phyloP scores from a whole-genome alignment of 2,888 invertebrate species.

The Zygothrica quintamaculata region DNA sequence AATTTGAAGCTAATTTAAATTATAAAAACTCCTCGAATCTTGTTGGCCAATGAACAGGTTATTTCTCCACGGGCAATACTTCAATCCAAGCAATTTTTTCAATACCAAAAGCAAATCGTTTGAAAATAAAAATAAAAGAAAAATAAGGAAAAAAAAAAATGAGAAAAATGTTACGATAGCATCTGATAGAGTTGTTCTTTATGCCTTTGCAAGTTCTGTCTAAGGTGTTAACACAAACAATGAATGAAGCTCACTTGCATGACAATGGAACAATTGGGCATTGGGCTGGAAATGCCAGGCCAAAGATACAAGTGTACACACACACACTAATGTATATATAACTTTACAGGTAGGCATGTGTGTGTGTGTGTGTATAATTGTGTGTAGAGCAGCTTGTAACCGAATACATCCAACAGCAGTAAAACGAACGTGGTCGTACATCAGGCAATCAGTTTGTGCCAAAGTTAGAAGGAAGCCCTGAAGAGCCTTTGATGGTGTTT shows the following conservation, averaged over 20 bases:
- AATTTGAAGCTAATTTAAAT: too few relatives aligned
- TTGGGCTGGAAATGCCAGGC: conserved; percentile 25
- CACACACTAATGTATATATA: not conserved
- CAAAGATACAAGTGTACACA: conserved; percentile 7
- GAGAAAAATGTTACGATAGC: not conserved
- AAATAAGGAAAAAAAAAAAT: not conserved
- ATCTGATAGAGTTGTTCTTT: conserved; percentile 9
- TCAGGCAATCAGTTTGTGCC: conserved; percentile 58
- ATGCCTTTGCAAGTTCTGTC: conserved; percentile 53
- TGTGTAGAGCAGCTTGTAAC: conserved; percentile 9
- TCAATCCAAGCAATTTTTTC: too few relatives aligned
- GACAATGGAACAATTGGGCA: conserved; percentile 54
- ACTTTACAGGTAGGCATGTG: not conserved
- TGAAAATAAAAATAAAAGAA: too few relatives aligned
- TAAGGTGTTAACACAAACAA: conserved; percentile 50
- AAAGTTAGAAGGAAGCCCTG: conserved; percentile 42
- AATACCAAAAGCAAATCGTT: too few relatives aligned
- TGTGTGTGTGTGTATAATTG: not conserved
- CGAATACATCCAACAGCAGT: conserved; percentile 25
- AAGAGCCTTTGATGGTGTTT: conserved; percentile 53
- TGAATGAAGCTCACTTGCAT: conserved; percentile 25
- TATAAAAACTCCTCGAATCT: not conserved
- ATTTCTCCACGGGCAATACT: not conserved
- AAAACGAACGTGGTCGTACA: conserved; percentile 11
- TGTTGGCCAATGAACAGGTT: not conserved